Evolutionary conservation across 1,140 invertebrate species (phyloP).

Genomic region (Mactra quadrangularis): DNA sequence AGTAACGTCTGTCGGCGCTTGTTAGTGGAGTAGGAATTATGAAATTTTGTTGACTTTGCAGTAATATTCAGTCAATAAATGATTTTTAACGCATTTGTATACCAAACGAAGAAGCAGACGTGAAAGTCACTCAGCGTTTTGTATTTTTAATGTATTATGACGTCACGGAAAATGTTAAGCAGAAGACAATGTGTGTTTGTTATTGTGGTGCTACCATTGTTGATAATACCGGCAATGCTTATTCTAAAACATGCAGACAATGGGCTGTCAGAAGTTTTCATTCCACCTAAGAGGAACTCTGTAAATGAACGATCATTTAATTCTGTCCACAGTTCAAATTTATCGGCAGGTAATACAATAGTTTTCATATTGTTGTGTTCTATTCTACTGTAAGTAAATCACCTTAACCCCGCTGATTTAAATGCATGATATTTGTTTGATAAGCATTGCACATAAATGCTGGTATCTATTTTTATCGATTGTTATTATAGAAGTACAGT

Average conservation of each 20-base stretch:
- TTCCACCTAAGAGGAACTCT: conserved; percentile 22
- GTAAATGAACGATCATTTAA: not conserved
- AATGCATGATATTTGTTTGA: too few relatives aligned
- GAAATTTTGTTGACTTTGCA: too few relatives aligned
- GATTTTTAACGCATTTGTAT: too few relatives aligned
- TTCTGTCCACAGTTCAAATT: not conserved
- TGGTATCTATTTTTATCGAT: too few relatives aligned
- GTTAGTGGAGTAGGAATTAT: too few relatives aligned
- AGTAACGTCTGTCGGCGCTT: too few relatives aligned
- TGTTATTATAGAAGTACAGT: too few relatives aligned
- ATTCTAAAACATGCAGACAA: conserved; percentile 49
- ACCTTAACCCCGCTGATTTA: not conserved
- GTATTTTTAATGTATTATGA: conserved; percentile 15
- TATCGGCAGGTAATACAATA: conserved; percentile 20
- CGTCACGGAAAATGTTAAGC: conserved; percentile 39
- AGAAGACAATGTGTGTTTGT: conserved; percentile 50
- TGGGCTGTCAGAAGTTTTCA: conserved; percentile 19
- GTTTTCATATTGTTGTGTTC: not conserved
- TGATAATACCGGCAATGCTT: conserved; percentile 39
- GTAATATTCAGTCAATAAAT: too few relatives aligned
- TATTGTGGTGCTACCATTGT: conserved; percentile 46
- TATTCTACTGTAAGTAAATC: not conserved
- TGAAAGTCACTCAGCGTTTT: too few relatives aligned
- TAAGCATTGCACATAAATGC: too few relatives aligned
- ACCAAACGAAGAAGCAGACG: too few relatives aligned